These are phyloP conservation scores for Enteromius mattozi DNA, from an alignment of 2,797 vertebrate species.

Conservation along the genomic window DNA sequence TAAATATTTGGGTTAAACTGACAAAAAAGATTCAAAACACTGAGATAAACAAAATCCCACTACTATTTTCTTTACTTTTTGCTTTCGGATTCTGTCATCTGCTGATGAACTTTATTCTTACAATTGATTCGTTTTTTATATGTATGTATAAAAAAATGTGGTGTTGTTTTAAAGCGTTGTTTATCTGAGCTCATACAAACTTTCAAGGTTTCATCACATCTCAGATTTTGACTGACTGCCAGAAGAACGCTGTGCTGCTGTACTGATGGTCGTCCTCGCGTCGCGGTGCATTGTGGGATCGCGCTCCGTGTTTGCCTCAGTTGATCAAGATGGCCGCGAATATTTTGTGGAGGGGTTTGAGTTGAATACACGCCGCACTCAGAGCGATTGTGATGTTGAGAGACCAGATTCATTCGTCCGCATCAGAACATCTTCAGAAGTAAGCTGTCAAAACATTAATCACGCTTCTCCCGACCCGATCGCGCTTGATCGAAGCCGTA, in stretches of 20 bases:
- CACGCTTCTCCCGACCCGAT: not conserved
- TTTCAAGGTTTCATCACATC: not conserved
- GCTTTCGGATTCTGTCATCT: conserved; percentile 38
- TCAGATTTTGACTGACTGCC: conserved; percentile 20
- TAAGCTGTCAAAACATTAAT: conserved; percentile 38
- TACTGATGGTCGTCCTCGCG: conserved; percentile 32
- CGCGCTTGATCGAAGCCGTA: not conserved
- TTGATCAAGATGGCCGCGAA: conserved; percentile 70
- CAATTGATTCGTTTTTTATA: not conserved
- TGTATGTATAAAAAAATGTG: not conserved
- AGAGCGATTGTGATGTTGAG: conserved; percentile 59
- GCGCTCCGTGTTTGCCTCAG: conserved; percentile 58
- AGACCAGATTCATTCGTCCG: conserved; percentile 46
- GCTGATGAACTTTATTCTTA: not conserved
- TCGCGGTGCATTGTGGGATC: conserved; percentile 64
- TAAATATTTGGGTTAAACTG: not conserved
- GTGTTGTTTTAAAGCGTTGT: not conserved
- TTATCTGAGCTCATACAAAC: not conserved
- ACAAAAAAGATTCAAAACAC: not conserved
- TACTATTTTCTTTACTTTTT: not conserved
- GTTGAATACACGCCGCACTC: conserved; percentile 55
- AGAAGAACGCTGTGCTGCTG: not conserved
- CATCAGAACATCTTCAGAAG: conserved; percentile 54
- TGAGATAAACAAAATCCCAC: not conserved
- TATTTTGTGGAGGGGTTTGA: conserved; percentile 63